Evolutionary conservation across 2,888 invertebrate genomes (phyloP), one percentile per base, ranked within the genome.

Genomic region (Caenorhabditis macrosperma): DNA sequence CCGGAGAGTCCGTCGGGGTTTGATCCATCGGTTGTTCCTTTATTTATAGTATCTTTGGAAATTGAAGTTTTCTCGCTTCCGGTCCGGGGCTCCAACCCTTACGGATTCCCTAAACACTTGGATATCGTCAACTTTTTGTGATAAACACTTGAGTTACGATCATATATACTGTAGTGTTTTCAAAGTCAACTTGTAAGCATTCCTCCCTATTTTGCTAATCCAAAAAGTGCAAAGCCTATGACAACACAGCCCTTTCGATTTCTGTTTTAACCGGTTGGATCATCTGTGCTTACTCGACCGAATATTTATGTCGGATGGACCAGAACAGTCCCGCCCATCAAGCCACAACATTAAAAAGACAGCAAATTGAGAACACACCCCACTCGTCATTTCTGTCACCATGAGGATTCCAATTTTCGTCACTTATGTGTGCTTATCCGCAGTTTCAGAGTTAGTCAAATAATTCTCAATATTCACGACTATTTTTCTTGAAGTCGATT

Each of bases 321-420:
- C n/a, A n/a, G n/a, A 63, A 69, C 59, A 54, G 78, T 78, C 78
- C 71, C 78, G 78, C 78, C 78, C 78, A 78, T 67, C 78, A 64
- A 67, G 72, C 71, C 78, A 78, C 66, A 72, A 61, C 77, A 63
- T 69, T 60, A 63, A 68, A 75, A 54, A 61, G 68, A 63, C 68
- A 63, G 55, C 50, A 63, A 41, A 57, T 48, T 46, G 55, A 75
- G 57, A 44, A 60, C 69, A 75, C 26, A 61, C 54, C 52, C 41
- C 38, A 28, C 48, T 50, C 28, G 44, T 59, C 30, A 20, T 3
- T 44, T 44, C 10, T 41, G n/a, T 46, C n/a, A 46, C 7, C 6
- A 48, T 48, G 48, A 38, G 15, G 15, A 9, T 38, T 38, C 38
- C 3, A 38, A 38, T 38, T 38, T 15, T 9, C 12, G 38, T 38